These are phyloP conservation scores for Decapterus maruadsi DNA, from an alignment of 2,797 vertebrate species.

Conservation along the genomic window DNA sequence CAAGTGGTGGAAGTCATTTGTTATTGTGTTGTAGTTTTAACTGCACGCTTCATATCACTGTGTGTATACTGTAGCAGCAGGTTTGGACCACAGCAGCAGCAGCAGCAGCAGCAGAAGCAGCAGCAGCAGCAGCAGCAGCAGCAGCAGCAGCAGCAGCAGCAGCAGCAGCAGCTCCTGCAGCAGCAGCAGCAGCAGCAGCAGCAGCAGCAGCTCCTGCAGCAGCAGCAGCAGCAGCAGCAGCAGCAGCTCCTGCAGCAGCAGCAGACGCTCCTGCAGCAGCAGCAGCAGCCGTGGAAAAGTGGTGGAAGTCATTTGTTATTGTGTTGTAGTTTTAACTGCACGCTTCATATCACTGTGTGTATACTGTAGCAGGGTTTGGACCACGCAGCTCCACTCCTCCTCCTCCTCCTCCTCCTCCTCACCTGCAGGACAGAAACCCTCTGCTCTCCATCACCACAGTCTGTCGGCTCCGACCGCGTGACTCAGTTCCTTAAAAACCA, in stretches of 20 bases:
- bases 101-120: no score
- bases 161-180: no score
- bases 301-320: constrained; percentile 7
- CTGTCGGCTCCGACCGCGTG: constrained; percentile 25
- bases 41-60: constrained; percentile 26
- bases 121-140: no score
- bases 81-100: constrained; percentile 33
- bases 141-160: no score
- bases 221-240: no score
- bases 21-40: constrained; percentile 7
- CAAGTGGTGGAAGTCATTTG: constrained; percentile 8
- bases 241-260: no score
- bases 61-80: neutral
- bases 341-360: constrained; percentile 24
- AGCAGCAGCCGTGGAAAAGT: neutral
- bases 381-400: constrained; percentile 28
- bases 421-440: constrained; percentile 37
- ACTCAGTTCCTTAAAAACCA: constrained; percentile 49
- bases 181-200: no score
- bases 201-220: no score
- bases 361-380: constrained; percentile 2
- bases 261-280: no score
- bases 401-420: constrained; percentile 45
- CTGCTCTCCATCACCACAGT: constrained; percentile 51
- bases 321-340: constrained; percentile 10